A percentile compares a stretch with the other conserved stretches of the same genome.
Evolutionary conservation across 2,797 vertebrate species (phyloP).

Genomic region (Florisuga fusca): DNA sequence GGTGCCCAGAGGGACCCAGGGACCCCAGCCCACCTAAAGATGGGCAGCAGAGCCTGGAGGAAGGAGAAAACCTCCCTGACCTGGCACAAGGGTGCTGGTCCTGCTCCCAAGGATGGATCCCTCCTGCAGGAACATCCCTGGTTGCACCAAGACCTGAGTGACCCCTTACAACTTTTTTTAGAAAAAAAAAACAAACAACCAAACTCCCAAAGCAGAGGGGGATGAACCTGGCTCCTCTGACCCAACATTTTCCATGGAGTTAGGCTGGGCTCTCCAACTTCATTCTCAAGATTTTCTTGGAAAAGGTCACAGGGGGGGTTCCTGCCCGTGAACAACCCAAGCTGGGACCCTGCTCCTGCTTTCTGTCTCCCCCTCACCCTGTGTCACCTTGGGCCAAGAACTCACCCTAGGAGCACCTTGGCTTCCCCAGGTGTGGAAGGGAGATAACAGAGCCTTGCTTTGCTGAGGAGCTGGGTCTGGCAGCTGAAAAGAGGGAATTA

Average conservation of each 20-base stretch:
- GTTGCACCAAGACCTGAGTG: neutral
- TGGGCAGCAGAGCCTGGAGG: rapidly evolving
- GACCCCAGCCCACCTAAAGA: neutral
- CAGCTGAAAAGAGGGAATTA: neutral
- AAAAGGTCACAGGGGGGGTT: neutral
- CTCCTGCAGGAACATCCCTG: neutral
- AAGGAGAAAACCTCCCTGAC: neutral
- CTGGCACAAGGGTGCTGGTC: neutral
- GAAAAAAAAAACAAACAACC: too few species aligned
- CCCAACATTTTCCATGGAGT: neutral
- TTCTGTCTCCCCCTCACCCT: neutral
- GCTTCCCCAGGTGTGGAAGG: neutral
- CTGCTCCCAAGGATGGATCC: neutral
- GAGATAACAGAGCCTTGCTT: neutral
- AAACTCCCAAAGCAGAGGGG: neutral
- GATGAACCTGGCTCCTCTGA: rapidly evolving
- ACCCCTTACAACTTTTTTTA: neutral
- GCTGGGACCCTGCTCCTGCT: neutral
- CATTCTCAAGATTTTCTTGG: neutral
- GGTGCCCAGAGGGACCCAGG: neutral
- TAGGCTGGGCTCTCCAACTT: neutral
- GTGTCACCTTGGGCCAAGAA: neutral
- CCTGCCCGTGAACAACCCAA: rapidly evolving
- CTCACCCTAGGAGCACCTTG: neutral
- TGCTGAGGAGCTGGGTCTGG: neutral